Evolutionary conservation across 2,113 vertebrate genomes (phyloP), one percentile per base, ranked within the genome.

Genomic region (Speoplatyrhinus poulsoni): DNA sequence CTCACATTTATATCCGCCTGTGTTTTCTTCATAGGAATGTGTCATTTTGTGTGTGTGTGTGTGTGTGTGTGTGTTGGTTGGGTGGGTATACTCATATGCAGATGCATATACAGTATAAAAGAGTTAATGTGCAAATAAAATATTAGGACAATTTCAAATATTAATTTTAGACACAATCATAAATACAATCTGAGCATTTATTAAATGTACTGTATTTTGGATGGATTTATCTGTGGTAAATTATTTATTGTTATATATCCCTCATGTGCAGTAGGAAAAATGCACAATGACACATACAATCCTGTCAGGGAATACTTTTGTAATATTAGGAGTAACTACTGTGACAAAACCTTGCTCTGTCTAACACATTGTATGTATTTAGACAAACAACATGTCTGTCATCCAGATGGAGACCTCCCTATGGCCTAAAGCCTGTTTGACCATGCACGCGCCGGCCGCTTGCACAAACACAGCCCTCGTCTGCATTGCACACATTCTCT

Each of bases 1-100:
- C 93, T 93, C 90, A 91, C 90, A 74, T 93, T 89, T 41, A 6
- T 92, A 54, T 62, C 62, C 69, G 72, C 65, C 67, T 77, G 63
- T 61, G 69, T 84, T 59, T 71, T 61, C 67, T 84, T 79, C 72
- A 80, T 85, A 82, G 67, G 56, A 81, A 84, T 77, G 68, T 82
- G 65, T 75, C 48, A 55, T 61, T 80, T 64, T 72, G 58, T 71
- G 41, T 66, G 61, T 73, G 70, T 41, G 57, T 59, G 19, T 60
- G 5, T 60, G 59, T 41, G 33, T 60, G 58, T 41, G 12, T 60
- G 58, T 41, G 60, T 70, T 57, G 13, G 17, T 65, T 33, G 26
- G 26, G 26, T 26, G 26, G 26, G 26, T 41, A 41, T 8, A 41
- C 36, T 41, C 36, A 41, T 8, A 41, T 41, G 36, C 36, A 41